These are phyloP conservation scores for Tyria jacobaeae DNA, from an alignment of 2,888 invertebrate genomes.

Conservation along the genomic window DNA sequence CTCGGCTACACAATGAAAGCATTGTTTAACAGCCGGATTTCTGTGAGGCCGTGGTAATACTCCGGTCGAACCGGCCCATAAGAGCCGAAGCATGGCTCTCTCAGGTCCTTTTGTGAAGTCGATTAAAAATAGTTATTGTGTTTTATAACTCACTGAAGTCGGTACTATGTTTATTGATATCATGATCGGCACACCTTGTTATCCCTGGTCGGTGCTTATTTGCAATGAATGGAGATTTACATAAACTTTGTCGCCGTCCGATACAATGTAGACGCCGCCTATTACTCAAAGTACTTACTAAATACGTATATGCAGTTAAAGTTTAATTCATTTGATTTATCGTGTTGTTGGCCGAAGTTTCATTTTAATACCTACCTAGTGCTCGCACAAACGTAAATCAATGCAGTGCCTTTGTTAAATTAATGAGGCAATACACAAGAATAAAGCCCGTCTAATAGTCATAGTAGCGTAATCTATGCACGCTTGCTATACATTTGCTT, in stretches of 20 bases:
- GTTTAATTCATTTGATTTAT: background rate
- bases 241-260: conserved; percentile 70
- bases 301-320: conserved; percentile 48
- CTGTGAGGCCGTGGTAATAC: too few species aligned
- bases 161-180: conserved; percentile 28
- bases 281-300: conserved; percentile 58
- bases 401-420: too few species aligned
- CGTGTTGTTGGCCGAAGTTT: too few species aligned
- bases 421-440: background rate
- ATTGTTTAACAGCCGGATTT: too few species aligned
- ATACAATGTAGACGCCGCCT: conserved; percentile 54
- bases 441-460: background rate
- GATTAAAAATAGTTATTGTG: too few species aligned
- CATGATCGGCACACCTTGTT: conserved; percentile 62
- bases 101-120: conserved; percentile 43
- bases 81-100: too few species aligned
- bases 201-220: conserved; percentile 71
- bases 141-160: too few species aligned
- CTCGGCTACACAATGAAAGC: too few species aligned
- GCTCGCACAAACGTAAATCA: too few species aligned
- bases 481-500: background rate
- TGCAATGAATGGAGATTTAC: conserved; percentile 82
- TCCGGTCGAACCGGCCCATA: too few species aligned
- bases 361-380: too few species aligned
- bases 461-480: background rate